phyloP scores from a whole-genome alignment of 2,888 invertebrate species.

The Selenia dentaria region DNA sequence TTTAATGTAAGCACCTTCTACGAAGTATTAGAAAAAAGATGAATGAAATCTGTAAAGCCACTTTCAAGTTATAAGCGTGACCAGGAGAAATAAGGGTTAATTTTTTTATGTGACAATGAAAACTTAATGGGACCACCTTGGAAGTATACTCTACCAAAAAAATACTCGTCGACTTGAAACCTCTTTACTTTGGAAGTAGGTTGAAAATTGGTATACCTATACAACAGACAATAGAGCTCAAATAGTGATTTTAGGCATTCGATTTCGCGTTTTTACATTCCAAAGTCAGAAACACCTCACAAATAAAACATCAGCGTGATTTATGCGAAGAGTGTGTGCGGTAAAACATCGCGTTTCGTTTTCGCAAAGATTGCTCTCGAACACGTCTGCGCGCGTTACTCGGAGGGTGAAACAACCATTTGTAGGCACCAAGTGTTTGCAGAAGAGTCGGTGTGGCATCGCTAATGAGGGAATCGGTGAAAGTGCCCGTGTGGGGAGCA shows the following conservation, averaged over 20 bases:
- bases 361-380: constrained; percentile 42
- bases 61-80: no score
- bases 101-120: no score
- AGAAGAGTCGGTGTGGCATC: constrained; percentile 67
- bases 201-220: no score
- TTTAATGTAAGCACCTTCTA: no score
- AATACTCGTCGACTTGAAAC: no score
- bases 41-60: no score
- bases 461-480: constrained; percentile 73
- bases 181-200: no score
- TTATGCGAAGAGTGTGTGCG: constrained; percentile 23
- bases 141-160: no score
- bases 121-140: no score
- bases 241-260: constrained; percentile 10
- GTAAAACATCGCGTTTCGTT: constrained; percentile 32
- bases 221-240: no score
- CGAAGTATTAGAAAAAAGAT: no score
- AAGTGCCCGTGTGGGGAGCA: constrained; percentile 56
- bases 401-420: constrained; percentile 58
- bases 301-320: constrained; percentile 26
- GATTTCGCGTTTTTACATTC: constrained; percentile 4
- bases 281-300: constrained; percentile 19
- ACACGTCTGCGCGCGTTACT: constrained; percentile 43
- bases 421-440: constrained; percentile 72
- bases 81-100: no score